A percentile compares a stretch with the other conserved stretches of the same genome.
These are phyloP conservation scores for Spea multiplicata DNA, from an alignment of 2,113 vertebrate species.

Conservation along the genomic window DNA sequence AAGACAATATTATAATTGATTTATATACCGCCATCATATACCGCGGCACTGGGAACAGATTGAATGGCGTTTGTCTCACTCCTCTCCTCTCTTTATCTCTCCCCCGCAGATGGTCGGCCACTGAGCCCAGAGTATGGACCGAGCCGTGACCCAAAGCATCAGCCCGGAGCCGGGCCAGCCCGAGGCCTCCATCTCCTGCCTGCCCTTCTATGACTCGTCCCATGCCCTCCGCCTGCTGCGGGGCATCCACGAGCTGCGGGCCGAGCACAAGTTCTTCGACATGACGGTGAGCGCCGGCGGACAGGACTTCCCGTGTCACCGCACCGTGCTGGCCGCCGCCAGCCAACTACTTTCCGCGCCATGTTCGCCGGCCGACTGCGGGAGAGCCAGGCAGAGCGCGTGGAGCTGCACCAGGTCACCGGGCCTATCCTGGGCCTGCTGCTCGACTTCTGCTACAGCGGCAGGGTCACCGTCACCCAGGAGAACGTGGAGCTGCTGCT, in stretches of 20 bases:
- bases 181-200: conserved; percentile 56
- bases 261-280: conserved; percentile 89
- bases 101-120: conserved; percentile 24
- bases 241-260: conserved; percentile 87
- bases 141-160: not conserved
- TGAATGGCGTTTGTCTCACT: not conserved
- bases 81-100: conserved; percentile 1
- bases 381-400: conserved; percentile 86
- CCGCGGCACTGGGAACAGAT: too few species aligned
- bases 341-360: conserved; percentile 90
- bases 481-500: conserved; percentile 90
- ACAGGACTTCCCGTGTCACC: conserved; percentile 89
- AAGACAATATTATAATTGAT: too few species aligned
- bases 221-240: conserved; percentile 88
- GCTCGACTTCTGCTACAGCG: conserved; percentile 95
- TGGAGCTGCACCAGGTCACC: conserved; percentile 88
- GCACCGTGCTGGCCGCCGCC: conserved; percentile 89
- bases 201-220: conserved; percentile 74
- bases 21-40: too few species aligned
- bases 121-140: conserved; percentile 17
- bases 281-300: conserved; percentile 89
- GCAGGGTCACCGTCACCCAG: conserved; percentile 82
- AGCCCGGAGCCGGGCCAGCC: not conserved
- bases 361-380: conserved; percentile 92
- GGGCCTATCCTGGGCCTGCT: conserved; percentile 85